Conservation (phyloP, 2,888 invertebrate genomes). For the Asteroscopus sphinx region DNA sequence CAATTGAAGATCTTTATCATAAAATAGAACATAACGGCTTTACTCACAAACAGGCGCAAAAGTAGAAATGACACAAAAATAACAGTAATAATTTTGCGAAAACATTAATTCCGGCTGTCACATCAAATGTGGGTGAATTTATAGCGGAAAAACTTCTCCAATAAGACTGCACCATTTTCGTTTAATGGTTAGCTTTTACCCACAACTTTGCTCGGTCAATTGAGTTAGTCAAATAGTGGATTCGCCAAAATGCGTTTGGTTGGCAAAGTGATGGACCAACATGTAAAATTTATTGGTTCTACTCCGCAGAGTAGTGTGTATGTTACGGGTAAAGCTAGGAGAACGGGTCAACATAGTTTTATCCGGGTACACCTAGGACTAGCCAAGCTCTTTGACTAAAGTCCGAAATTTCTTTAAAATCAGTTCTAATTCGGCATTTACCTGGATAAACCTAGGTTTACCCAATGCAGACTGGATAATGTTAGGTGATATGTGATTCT, state of each 20-base stretch:
- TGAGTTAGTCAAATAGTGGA: slow-evolving; percentile 47
- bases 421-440: too few species aligned
- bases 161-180: slow-evolving; percentile 44
- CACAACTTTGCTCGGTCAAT: slow-evolving; percentile 28
- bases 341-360: too few species aligned
- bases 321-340: too few species aligned
- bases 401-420: too few species aligned
- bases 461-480: too few species aligned
- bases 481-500: too few species aligned
- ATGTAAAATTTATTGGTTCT: slow-evolving; percentile 52
- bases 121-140: slow-evolving; percentile 49
- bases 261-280: slow-evolving; percentile 47
- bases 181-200: slow-evolving; percentile 47
- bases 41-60: not conserved
- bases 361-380: too few species aligned
- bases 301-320: slow-evolving; percentile 2
- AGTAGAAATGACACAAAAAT: slow-evolving; percentile 15
- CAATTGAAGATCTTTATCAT: slow-evolving; percentile 18
- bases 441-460: too few species aligned
- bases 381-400: too few species aligned
- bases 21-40: not conserved
- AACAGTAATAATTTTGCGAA: slow-evolving; percentile 37
- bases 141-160: slow-evolving; percentile 47
- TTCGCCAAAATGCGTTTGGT: slow-evolving; percentile 27
- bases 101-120: slow-evolving; percentile 41